Conservation (phyloP, 2,113 vertebrate species). For the Hydropotes inermis region DNA sequence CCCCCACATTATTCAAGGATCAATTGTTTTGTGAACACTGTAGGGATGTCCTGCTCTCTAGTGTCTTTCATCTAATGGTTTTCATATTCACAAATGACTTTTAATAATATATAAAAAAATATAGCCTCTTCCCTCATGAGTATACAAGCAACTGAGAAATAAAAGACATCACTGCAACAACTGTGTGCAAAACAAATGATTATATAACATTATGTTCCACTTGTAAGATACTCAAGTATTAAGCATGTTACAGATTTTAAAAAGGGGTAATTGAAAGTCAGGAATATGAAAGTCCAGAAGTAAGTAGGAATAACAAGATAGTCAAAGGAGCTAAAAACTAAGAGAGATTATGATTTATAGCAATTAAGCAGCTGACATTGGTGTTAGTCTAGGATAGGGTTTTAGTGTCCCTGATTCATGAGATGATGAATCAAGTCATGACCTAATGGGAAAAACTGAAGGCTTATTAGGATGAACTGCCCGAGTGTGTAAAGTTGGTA, state of each 20-base stretch:
- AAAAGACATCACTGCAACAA: neutral
- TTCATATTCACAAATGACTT: neutral
- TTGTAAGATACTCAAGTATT: neutral
- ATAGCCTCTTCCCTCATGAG: neutral
- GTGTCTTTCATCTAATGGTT: neutral
- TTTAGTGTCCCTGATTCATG: neutral
- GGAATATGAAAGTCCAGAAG: neutral
- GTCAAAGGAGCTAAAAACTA: neutral
- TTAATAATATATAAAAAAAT: neutral
- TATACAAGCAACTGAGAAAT: neutral
- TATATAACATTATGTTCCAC: neutral
- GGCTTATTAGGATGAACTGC: neutral
- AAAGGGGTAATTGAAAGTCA: neutral
- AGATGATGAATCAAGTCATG: neutral
- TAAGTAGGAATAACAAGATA: neutral
- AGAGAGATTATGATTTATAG: neutral
- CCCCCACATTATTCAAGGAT: neutral
- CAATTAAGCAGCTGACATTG: neutral
- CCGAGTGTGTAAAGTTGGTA: neutral
- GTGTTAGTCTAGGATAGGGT: neutral
- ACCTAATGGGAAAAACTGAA: neutral
- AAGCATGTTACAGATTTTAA: neutral
- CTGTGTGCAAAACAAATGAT: neutral
- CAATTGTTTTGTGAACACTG: neutral
- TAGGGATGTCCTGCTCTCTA: neutral